Conservation (phyloP, 2,113 vertebrate genomes). For the Stegastes partitus region DNA sequence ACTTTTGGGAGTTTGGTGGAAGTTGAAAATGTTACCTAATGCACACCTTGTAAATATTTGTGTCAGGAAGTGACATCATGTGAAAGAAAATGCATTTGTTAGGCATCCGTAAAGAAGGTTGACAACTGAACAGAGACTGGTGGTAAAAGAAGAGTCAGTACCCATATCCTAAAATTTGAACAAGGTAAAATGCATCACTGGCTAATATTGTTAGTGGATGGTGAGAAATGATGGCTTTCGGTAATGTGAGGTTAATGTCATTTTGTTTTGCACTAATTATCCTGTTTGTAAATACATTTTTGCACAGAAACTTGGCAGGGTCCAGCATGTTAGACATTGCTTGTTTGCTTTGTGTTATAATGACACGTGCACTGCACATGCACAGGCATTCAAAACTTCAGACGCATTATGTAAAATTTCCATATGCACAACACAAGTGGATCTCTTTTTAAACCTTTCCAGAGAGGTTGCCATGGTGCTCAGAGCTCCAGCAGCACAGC, state of each 20-base stretch:
- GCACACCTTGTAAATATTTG: neutral
- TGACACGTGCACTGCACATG: neutral
- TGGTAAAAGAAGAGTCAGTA: neutral
- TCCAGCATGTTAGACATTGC: neutral
- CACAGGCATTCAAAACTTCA: neutral
- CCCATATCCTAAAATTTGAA: neutral
- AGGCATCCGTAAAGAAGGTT: neutral
- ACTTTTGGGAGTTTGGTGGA: neutral
- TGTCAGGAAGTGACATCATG: neutral
- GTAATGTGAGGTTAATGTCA: no score
- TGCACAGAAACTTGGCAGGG: no score
- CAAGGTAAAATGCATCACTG: no score
- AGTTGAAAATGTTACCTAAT: neutral
- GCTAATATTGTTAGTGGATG: no score
- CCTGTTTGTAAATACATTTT: no score
- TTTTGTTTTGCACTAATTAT: no score
- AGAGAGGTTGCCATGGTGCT: conserved; percentile 46
- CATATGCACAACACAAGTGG: neutral
- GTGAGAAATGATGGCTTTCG: no score
- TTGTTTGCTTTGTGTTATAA: neutral
- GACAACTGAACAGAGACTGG: neutral
- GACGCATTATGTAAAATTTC: conserved; percentile 4
- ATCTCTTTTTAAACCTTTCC: conserved; percentile 26
- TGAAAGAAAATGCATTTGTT: conserved; percentile 1
- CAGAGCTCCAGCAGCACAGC: conserved; percentile 22